These are phyloP conservation scores for Melieria picta DNA, from an alignment of 2,888 invertebrate genomes.

Conservation along the genomic window DNA sequence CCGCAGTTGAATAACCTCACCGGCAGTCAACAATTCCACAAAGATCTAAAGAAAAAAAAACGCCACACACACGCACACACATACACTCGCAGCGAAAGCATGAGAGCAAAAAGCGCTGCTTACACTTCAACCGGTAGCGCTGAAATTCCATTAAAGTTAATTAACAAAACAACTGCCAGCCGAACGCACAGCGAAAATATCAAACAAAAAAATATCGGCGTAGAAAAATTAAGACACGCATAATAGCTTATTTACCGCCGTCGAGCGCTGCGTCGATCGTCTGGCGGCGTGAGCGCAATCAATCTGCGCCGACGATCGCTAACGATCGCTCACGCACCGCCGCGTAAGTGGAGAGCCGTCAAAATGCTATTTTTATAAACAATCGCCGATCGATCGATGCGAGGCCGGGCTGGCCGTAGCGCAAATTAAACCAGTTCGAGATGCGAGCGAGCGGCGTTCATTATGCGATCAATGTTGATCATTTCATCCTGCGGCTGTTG, in stretches of 20 bases:
- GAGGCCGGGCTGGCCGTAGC: slow-evolving; percentile 15
- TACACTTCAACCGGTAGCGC: slow-evolving; percentile 53
- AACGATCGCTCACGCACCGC: slow-evolving; percentile 1
- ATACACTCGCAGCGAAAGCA: neutral
- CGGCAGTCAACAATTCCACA: neutral
- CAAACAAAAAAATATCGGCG: slow-evolving; percentile 7
- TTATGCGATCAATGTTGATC: slow-evolving; percentile 65
- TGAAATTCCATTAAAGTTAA: slow-evolving; percentile 58
- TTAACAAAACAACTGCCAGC: slow-evolving; percentile 50
- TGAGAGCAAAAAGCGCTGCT: neutral
- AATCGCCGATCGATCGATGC: slow-evolving; percentile 18
- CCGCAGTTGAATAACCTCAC: too few species aligned
- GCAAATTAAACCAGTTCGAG: slow-evolving; percentile 42
- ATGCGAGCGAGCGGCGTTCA: slow-evolving; percentile 47
- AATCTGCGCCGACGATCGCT: slow-evolving; percentile 14
- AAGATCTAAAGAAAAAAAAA: neutral
- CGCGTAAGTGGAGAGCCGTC: slow-evolving; percentile 8
- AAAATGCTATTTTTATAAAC: slow-evolving; percentile 35
- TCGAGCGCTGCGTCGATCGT: neutral
- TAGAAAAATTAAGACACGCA: slow-evolving; percentile 47
- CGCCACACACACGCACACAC: neutral
- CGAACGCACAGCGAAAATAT: slow-evolving; percentile 4
- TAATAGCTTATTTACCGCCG: slow-evolving; percentile 58
- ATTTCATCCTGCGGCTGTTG: slow-evolving; percentile 64
- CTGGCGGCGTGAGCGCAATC: neutral